Conservation (phyloP, 2,113 vertebrate species). For the Mellivora capensis region DNA sequence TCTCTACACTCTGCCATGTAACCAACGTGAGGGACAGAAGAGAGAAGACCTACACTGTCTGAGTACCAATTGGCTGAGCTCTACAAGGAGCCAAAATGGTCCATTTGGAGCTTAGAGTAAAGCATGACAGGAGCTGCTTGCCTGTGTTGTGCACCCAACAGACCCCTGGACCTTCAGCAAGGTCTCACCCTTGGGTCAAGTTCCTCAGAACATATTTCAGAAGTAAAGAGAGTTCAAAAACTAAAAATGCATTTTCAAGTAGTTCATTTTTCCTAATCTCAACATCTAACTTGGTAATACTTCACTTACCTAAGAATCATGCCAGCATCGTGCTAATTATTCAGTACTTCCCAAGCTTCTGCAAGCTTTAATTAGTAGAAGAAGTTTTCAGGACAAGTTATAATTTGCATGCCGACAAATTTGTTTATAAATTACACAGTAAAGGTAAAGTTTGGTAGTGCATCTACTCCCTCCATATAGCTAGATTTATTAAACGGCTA, state of each 20-base stretch:
- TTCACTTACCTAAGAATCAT: slow-evolving; percentile 28
- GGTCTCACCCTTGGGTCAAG: background rate
- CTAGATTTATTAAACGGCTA: too few species aligned
- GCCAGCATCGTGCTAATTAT: slow-evolving; percentile 46
- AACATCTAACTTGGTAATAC: slow-evolving; percentile 36
- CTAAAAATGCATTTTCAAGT: background rate
- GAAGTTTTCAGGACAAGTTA: slow-evolving; percentile 55
- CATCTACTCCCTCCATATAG: background rate
- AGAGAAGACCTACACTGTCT: accelerated
- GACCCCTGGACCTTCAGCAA: accelerated
- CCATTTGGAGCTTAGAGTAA: too few species aligned
- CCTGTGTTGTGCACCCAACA: background rate
- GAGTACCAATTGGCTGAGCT: background rate
- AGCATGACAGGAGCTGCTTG: accelerated
- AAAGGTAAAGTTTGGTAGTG: background rate
- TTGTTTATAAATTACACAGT: slow-evolving; percentile 64
- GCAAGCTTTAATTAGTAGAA: slow-evolving; percentile 59
- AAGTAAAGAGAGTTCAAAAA: background rate
- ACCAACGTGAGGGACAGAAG: accelerated
- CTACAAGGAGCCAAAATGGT: accelerated
- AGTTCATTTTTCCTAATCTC: slow-evolving; percentile 4
- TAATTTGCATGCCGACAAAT: slow-evolving; percentile 66
- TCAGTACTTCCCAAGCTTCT: slow-evolving; percentile 35
- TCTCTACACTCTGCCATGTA: accelerated
- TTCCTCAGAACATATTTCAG: background rate